Base-by-base conservation (phyloP, 2,888 invertebrate species). In the Sycophila texana region DNA sequence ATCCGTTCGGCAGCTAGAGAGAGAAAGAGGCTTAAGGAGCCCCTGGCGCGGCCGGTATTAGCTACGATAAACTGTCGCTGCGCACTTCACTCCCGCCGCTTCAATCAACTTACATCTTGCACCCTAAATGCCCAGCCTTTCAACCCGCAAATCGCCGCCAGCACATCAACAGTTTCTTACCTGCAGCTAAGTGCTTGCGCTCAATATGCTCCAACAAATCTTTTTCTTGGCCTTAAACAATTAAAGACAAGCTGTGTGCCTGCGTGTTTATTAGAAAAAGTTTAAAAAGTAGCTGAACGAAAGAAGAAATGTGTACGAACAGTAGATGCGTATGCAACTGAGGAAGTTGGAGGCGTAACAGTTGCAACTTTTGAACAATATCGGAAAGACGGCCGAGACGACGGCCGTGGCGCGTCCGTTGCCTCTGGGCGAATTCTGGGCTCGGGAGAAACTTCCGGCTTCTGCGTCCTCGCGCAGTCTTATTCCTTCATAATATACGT, bases 401-500 rank as follows among this genome's bases (percentile, higher is more conserved):
- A 65, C 16, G 74, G 18, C 57, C 61, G 60, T 22, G 61, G 20
- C 14, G 66, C 55, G 20, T 26, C 26, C 26, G 26, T 63, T 18
- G n/a, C 61, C 60, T 66, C 7, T 12, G 55, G 51, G 70, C 53
- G 20, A 77, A 66, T 47, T 72, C 70, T 53, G 55, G 58, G 71
- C 70, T 26, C 70, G 71, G 47, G 65, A 60, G 76, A 79, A 79
- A 74, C 74, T 79, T 79, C 60, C 71, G 73, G 53, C 55, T 13
- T 39, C 58, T 57, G 51, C 39, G 39, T 39, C 39, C 39, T 10
- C 39, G 26, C 61, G 30, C 65, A 58, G 58, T 74, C 77, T 77
- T 71, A 76, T 77, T 81, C 74, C 55, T 66, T 73, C 80, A 71
- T 80, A 80, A 80, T 80, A 74, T 77, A 81, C 73, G 81, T 74